Base-by-base conservation (phyloP, 2,888 invertebrate genomes). In the Hirtodrosophila cameraria region DNA sequence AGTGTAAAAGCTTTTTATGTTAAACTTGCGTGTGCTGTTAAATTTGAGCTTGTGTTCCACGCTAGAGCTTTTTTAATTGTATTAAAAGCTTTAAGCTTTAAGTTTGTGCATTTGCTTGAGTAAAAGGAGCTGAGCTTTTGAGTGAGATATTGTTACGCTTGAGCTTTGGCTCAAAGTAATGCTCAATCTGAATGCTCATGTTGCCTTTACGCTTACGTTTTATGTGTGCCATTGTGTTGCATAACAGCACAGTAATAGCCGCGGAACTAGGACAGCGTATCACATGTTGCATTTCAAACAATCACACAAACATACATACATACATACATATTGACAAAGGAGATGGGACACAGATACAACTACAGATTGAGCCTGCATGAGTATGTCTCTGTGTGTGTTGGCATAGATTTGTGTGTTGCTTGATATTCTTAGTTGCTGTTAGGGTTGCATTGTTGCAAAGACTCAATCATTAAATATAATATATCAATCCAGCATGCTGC, bases 191-290 rank as follows among this genome's bases (percentile, higher is more conserved):
- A 67, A 64, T 45, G 45, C 18, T 15, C 25, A n/a, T n/a, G 41
- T 43, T 38, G 31, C 42, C n/a, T n/a, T 39, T 39, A 48, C 43
- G 36, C 45, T 45, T 15, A 54, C 30, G 54, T 60, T 60, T 86
- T 81, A 78, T 87, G 75, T 86, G 84, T 87, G 82, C 73, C 81
- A 80, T 83, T 83, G 84, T 80, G 62, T 80, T 87, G 87, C 80
- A 74, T 86, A 87, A 84, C 87, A 82, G 70, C 71, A 55, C 61
- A 82, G 80, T 87, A 81, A 81, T 75, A 71, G 87, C 43, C 80
- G 59, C 69, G 70, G 75, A 89, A 82, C 89, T 89, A 82, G 88
- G 88, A 89, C 89, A 89, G 74, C 76, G 82, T 86, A 89, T 88
- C 89, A 88, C 88, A 89, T 88, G 88, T 88, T 88, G 88, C 89